Evolutionary conservation across 2,888 invertebrate species (phyloP).

Genomic region (Pycnomerus fuliginosus): DNA sequence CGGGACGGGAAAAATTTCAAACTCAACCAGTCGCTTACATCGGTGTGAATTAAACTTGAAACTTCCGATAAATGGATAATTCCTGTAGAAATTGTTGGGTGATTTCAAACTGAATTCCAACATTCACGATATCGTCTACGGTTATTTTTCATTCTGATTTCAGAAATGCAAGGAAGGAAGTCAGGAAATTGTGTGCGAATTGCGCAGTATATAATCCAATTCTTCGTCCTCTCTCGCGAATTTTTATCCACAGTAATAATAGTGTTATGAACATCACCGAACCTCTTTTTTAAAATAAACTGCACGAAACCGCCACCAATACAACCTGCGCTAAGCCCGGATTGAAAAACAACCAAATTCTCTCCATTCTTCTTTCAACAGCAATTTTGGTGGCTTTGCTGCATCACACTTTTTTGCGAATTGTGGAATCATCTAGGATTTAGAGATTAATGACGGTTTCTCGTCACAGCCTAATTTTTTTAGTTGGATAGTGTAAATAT

Average conservation of each 20-base stretch:
- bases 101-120: slow-evolving; percentile 25
- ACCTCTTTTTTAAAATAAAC: slow-evolving; percentile 17
- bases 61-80: too few relatives aligned
- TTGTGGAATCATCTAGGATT: too few relatives aligned
- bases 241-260: slow-evolving; percentile 28
- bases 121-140: slow-evolving; percentile 26
- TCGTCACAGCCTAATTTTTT: too few relatives aligned
- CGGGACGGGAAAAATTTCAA: slow-evolving; percentile 17
- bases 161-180: slow-evolving; percentile 35
- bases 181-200: slow-evolving; percentile 40
- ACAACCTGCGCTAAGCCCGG: not conserved
- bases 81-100: not conserved
- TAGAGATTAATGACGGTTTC: too few relatives aligned
- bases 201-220: slow-evolving; percentile 37
- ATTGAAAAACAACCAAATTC: slow-evolving; percentile 1
- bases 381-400: too few relatives aligned
- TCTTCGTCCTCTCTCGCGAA: slow-evolving; percentile 31
- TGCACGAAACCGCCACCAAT: slow-evolving; percentile 9
- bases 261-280: slow-evolving; percentile 27
- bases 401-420: too few relatives aligned
- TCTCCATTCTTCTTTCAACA: not conserved
- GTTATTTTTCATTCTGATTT: slow-evolving; percentile 34
- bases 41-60: too few relatives aligned
- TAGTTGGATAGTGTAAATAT: too few relatives aligned
- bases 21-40: too few relatives aligned